A percentile compares a stretch with the other conserved stretches of the same genome.
These are phyloP conservation scores for Thamnaconus septentrionalis DNA, from an alignment of 2,113 vertebrate genomes.

Conservation along the genomic window DNA sequence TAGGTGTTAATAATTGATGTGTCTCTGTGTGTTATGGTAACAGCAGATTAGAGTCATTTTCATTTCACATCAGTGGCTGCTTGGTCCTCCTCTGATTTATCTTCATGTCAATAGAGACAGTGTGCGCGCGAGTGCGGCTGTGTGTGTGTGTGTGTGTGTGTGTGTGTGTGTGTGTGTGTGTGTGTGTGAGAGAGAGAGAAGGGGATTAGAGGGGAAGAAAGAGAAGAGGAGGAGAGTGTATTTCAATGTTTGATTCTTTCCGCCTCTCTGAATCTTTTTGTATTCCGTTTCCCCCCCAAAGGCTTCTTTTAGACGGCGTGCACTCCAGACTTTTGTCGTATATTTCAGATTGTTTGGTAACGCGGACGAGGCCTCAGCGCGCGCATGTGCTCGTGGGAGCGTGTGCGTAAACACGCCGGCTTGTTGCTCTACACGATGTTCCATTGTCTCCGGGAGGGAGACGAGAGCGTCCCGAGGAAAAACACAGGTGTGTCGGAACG, in stretches of 20 bases:
- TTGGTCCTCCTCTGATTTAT: conserved; percentile 64
- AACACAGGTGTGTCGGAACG: too few species aligned
- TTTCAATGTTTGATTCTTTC: conserved; percentile 67
- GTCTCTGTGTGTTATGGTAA: conserved; percentile 58
- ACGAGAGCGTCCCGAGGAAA: too few species aligned
- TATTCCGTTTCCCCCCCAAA: conserved; percentile 54
- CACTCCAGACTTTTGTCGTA: conserved; percentile 50
- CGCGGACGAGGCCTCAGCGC: conserved; percentile 27
- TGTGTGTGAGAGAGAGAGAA: conserved; percentile 16
- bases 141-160: background rate
- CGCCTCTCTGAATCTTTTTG: conserved; percentile 63
- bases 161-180: background rate
- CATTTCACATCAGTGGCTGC: conserved; percentile 63
- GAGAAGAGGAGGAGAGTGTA: conserved; percentile 49
- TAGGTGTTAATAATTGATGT: conserved; percentile 69
- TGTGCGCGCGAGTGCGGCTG: background rate
- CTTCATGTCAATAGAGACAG: conserved; percentile 45
- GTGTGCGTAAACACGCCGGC: background rate
- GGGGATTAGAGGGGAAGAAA: conserved; percentile 2
- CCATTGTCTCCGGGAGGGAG: too few species aligned
- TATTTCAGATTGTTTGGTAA: conserved; percentile 60
- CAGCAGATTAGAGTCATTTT: conserved; percentile 70
- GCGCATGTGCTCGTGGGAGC: conserved; percentile 26
- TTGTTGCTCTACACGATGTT: too few species aligned
- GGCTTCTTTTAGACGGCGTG: conserved; percentile 55